phyloP scores from a whole-genome alignment of 2,888 invertebrate genomes.

The Platycheirus rosarum region DNA sequence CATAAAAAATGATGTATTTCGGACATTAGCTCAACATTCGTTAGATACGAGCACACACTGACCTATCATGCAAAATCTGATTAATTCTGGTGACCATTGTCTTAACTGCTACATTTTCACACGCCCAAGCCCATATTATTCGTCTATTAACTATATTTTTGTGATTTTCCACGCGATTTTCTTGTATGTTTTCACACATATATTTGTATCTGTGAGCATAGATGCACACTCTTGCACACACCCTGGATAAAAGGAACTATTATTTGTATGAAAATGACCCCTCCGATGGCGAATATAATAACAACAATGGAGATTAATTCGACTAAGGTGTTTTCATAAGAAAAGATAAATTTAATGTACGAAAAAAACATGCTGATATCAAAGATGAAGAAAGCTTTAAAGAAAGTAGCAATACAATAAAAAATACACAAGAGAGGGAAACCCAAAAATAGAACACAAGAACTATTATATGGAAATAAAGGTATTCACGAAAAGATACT shows the following conservation, averaged over 20 bases:
- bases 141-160: constrained; percentile 60
- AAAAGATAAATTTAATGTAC: constrained; percentile 20
- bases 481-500: constrained; percentile 27
- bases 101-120: constrained; percentile 52
- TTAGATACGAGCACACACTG: constrained; percentile 36
- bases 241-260: constrained; percentile 21
- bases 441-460: constrained; percentile 40
- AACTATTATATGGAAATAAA: constrained; percentile 42
- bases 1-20: constrained; percentile 63
- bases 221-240: too few relatives aligned
- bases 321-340: constrained; percentile 33
- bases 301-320: constrained; percentile 33
- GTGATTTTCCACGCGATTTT: constrained; percentile 63
- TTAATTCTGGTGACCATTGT: constrained; percentile 63
- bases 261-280: constrained; percentile 67
- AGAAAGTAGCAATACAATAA: constrained; percentile 44
- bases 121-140: constrained; percentile 69
- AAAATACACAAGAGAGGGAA: constrained; percentile 14
- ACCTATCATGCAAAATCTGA: constrained; percentile 70
- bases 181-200: constrained; percentile 55
- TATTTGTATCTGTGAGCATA: too few relatives aligned
- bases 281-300: constrained; percentile 23
- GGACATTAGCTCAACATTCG: constrained; percentile 57
- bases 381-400: constrained; percentile 56
- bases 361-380: constrained; percentile 52